These are phyloP conservation scores for Rhynchonema sp. DNA, from an alignment of 2,888 invertebrate species.

Conservation along the genomic window DNA sequence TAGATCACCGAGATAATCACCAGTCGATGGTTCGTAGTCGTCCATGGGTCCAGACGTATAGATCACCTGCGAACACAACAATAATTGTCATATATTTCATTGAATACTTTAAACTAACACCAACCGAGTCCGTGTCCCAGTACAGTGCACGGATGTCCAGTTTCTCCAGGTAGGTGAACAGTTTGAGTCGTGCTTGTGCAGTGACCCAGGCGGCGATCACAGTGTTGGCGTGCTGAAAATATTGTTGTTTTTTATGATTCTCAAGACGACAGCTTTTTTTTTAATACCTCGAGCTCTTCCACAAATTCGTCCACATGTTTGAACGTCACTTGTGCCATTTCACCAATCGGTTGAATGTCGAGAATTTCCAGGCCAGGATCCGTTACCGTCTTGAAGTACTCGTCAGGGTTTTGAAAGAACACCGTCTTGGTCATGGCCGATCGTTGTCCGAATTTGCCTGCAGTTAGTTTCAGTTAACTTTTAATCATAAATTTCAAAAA, in stretches of 20 bases:
- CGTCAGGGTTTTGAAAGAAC: conserved; percentile 1
- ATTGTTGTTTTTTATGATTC: too few relatives aligned
- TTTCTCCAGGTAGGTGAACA: conserved; percentile 22
- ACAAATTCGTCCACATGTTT: background rate
- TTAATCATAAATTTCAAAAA: too few relatives aligned
- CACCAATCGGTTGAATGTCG: conserved; percentile 3
- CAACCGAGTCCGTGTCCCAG: conserved; percentile 27
- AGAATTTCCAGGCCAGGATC: conserved; percentile 2
- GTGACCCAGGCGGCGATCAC: conserved; percentile 28
- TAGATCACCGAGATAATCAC: too few relatives aligned
- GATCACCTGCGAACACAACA: too few relatives aligned
- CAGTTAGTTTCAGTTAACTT: too few relatives aligned
- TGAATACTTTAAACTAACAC: conserved; percentile 16
- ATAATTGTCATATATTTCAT: too few relatives aligned
- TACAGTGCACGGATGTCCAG: conserved; percentile 23
- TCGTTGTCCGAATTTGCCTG: too few relatives aligned
- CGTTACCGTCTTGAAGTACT: conserved; percentile 5
- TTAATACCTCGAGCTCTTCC: too few relatives aligned
- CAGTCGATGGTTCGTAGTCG: too few relatives aligned
- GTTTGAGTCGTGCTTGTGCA: conserved; percentile 21
- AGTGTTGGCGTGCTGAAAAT: conserved; percentile 14
- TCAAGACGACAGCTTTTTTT: too few relatives aligned
- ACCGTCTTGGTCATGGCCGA: background rate
- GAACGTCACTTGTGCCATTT: background rate
- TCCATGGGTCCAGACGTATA: too few relatives aligned